Evolutionary conservation across 2,113 vertebrate species (phyloP), one percentile per base, ranked within the genome.

Genomic region (Callithrix jacchus): DNA sequence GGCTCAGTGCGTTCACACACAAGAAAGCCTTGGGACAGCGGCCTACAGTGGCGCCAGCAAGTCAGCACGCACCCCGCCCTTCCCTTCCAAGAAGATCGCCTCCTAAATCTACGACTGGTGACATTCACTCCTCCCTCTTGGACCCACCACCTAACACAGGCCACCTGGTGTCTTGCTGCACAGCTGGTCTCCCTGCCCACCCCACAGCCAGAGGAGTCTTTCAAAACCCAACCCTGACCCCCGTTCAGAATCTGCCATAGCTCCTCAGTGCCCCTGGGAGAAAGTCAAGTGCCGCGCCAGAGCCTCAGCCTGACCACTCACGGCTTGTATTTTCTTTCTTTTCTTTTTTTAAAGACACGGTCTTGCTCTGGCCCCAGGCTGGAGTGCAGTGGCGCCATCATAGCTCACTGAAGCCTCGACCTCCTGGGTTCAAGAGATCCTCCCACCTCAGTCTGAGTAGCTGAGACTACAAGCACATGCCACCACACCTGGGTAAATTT

Each of bases 1-100:
- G 37, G 23, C 47, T 56, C 5, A 0, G 0, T 21, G 66, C 70
- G 40, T 79, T 64, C 14, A 1, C 10, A 4, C 23, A 5, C 1
- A 8, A 93, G 68, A 54, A 87, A 58, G 16, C 10, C 49, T 58
- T 32, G 64, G 45, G 27, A 83, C 25, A 1, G 58, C 6, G 66
- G 45, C 45, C 20, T 14, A 40, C 0, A 0, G 6, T 58, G 64
- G 20, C 66, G n/a, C 21, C 12, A 2, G 58, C 30, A 18, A 10
- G 47, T 32, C 80, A 30, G 16, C 64, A 3, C 8, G 66, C 47
- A 47, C 52, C 89, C 49, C 37, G 6, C 77, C 40, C 17, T 52
- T 79, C 20, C 11, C 4, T 42, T 18, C 47, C 82, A 1, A 49
- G 17, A 45, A 45, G 25, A 5, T 14, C 18, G 23, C 14, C 71